Conservation (phyloP, 2,888 invertebrate species). For the Tenthredo livida region DNA sequence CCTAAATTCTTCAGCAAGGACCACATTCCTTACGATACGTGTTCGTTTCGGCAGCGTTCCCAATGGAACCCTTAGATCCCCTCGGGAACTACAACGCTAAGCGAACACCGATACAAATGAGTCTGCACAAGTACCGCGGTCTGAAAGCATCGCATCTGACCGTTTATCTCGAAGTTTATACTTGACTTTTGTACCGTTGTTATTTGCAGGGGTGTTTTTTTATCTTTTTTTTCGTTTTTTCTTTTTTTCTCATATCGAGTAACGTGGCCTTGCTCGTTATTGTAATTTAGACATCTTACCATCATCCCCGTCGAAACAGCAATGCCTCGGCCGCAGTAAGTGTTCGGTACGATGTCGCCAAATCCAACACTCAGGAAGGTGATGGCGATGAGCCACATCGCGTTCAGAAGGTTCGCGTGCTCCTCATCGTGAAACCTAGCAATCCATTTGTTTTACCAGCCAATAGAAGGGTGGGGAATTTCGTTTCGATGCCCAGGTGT, state of each 20-base stretch:
- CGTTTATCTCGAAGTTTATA: constrained; percentile 1
- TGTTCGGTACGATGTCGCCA: constrained; percentile 99
- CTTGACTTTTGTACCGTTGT: constrained; percentile 23
- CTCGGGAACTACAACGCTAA: constrained; percentile 21
- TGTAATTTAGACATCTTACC: constrained; percentile 84
- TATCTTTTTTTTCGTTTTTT: constrained; percentile 4
- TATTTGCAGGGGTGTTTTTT: background rate
- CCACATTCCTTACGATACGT: constrained; percentile 14
- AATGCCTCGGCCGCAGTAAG: constrained; percentile 99
- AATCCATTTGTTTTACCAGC: constrained; percentile 53
- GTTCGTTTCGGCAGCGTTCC: constrained; percentile 29
- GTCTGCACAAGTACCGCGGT: background rate
- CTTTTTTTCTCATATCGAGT: background rate
- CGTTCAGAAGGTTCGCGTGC: constrained; percentile 98
- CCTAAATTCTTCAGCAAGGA: constrained; percentile 39
- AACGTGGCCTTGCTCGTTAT: constrained; percentile 36
- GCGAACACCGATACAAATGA: constrained; percentile 50
- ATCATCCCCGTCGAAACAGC: constrained; percentile 99
- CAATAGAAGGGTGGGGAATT: constrained; percentile 32
- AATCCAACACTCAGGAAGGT: constrained; percentile 99
- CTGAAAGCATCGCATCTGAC: constrained; percentile 27
- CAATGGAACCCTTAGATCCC: background rate
- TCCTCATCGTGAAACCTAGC: constrained; percentile 98
- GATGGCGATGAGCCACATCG: constrained; percentile 99
- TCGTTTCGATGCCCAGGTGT: constrained; percentile 46